Base-by-base conservation (phyloP, 2,797 vertebrate genomes). In the Pteronotus mesoamericanus region DNA sequence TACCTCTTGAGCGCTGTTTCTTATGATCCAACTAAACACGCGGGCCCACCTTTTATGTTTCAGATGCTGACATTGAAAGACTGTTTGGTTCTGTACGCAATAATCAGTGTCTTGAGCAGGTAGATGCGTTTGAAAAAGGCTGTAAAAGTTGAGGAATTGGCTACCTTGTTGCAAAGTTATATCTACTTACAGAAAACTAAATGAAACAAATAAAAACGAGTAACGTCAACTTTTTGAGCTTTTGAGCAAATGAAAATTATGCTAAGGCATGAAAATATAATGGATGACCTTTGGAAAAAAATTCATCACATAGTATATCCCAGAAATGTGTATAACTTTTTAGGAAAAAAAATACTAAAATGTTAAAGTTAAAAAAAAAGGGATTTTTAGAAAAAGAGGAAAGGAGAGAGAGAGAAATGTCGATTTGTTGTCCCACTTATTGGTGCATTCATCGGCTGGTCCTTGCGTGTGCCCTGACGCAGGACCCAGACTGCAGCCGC, bases 11-110 rank as follows among this genome's bases (percentile, higher is more conserved):
- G 98, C 96, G 99, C 99, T 0, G 2, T 99, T 34, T 96, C 98
- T 37, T 99, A 99, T 75, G 98, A 99, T 97, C 98, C 99, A 94
- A 99, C 98, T 29, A 97, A 98, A 96, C 95, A n/a, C n/a, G n/a
- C n/a, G 99, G 98, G 98, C 2, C 98, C 98, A 61, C 98, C 99
- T 99, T 99, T 97, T 98, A 98, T 42, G 96, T 99, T 94, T 74
- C 98, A 61, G 98, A 98, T 44, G 94, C 96, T n/a, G 98, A 98
- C 95, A 37, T 99, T 87, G 91, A 97, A 96, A 96, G 59, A 44
- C 97, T 99, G 39, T 98, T 98, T 97, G 98, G 98, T 37, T 93
- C 95, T 39, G 44, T 48, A 57, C 99, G 98, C 91, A 97, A 92
- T 83, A 98, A 98, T 74, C 97, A 66, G 16, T 97, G 85, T 82